Percentiles rank a stretch among this genome's conserved stretches.
These are phyloP conservation scores for Drosophila ochracea DNA, from an alignment of 2,888 invertebrate genomes.

Conservation along the genomic window DNA sequence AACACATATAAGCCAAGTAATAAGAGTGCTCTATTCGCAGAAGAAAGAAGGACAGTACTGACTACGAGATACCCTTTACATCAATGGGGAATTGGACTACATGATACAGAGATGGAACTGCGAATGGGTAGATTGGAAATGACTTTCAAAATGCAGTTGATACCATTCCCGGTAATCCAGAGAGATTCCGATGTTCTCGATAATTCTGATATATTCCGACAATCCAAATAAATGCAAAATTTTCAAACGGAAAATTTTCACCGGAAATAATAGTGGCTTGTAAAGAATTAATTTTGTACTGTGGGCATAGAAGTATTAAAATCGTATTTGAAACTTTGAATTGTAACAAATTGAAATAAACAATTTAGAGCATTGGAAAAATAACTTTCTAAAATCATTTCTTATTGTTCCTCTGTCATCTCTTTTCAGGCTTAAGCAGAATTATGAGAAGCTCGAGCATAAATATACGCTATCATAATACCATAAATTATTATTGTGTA, in stretches of 20 bases:
- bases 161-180: background rate
- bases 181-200: rapidly evolving
- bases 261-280: no score
- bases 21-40: background rate
- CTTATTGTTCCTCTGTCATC: background rate
- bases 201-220: background rate
- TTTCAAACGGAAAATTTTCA: no score
- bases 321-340: background rate
- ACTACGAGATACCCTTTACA: background rate
- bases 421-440: background rate
- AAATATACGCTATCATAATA: background rate
- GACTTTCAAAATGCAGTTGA: background rate
- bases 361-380: background rate
- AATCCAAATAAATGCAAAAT: no score
- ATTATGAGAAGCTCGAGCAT: background rate
- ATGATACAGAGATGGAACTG: background rate
- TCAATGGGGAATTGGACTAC: background rate
- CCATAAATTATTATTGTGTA: background rate
- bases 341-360: background rate
- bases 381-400: background rate
- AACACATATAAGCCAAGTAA: background rate
- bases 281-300: background rate
- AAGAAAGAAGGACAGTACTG: background rate
- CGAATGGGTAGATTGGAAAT: background rate
- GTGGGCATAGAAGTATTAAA: background rate